Evolutionary conservation across 2,888 invertebrate genomes (phyloP).

Genomic region (Harpalus rubripes): DNA sequence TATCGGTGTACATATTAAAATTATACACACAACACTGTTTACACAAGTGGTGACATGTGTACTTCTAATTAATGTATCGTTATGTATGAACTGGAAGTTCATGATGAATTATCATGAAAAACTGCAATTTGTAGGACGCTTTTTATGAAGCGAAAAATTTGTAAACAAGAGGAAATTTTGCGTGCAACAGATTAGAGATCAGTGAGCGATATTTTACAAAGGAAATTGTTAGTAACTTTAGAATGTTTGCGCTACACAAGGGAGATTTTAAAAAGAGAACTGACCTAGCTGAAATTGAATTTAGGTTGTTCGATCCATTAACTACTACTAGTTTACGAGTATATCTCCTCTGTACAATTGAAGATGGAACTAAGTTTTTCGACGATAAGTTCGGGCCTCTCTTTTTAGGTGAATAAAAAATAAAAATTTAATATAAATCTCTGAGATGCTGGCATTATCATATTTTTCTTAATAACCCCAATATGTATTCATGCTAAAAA

Average conservation of each 20-base stretch:
- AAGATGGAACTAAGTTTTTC: too few relatives aligned
- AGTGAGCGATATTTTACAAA: not conserved
- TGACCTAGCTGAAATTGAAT: not conserved
- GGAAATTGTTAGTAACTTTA: not conserved
- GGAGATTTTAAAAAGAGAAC: not conserved
- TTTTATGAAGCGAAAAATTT: slow-evolving; percentile 1
- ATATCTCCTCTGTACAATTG: too few relatives aligned
- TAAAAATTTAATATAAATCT: too few relatives aligned
- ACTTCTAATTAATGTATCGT: slow-evolving; percentile 29
- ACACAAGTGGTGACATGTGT: slow-evolving; percentile 23
- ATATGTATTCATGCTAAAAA: too few relatives aligned
- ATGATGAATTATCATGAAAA: not conserved
- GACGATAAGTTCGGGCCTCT: too few relatives aligned
- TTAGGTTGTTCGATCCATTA: not conserved
- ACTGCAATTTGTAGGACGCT: not conserved
- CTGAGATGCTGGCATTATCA: too few relatives aligned
- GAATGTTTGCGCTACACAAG: not conserved
- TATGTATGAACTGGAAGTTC: not conserved
- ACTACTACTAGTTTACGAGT: too few relatives aligned
- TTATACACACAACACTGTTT: not conserved
- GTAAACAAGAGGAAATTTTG: not conserved
- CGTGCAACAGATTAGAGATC: not conserved
- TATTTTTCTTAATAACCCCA: too few relatives aligned
- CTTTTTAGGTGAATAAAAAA: too few relatives aligned
- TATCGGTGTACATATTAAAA: slow-evolving; percentile 4